phyloP scores from a whole-genome alignment of 2,113 vertebrate species.

The Edolisoma coerulescens region DNA sequence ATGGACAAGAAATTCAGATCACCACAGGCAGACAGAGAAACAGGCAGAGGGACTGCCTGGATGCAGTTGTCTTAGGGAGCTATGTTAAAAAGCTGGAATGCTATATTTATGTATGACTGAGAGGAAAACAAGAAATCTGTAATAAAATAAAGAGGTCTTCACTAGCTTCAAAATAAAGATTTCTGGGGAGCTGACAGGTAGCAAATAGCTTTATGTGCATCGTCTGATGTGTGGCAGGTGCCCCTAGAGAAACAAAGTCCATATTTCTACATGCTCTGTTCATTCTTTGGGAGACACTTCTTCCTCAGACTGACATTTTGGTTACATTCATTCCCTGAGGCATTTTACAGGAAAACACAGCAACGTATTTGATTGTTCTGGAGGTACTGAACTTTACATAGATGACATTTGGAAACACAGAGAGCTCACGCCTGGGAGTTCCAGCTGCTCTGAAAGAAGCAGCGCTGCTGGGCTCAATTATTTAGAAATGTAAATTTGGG shows the following conservation, averaged over 20 bases:
- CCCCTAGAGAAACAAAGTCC: neutral
- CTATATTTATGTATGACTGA: neutral
- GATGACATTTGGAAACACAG: constrained; percentile 18
- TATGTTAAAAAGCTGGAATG: neutral
- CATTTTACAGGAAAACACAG: constrained; percentile 5
- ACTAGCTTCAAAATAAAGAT: neutral
- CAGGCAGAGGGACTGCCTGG: neutral
- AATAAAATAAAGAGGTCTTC: neutral
- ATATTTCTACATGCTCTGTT: neutral
- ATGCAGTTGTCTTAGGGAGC: neutral
- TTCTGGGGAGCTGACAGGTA: neutral
- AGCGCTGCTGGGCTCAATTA: neutral
- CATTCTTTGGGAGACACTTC: neutral
- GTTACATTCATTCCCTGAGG: constrained; percentile 16
- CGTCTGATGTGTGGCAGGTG: neutral
- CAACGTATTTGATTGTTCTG: neutral
- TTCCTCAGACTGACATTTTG: constrained; percentile 17
- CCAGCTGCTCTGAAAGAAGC: neutral
- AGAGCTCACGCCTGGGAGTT: neutral
- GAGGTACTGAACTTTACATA: constrained; percentile 40
- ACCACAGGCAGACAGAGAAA: neutral
- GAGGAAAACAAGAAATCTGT: neutral
- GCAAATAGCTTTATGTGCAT: neutral
- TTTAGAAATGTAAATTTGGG: neutral
- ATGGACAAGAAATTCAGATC: neutral